A percentile compares a stretch with the other conserved stretches of the same genome.
Conservation (phyloP, 2,113 vertebrate species). For the Pipra filicauda region DNA sequence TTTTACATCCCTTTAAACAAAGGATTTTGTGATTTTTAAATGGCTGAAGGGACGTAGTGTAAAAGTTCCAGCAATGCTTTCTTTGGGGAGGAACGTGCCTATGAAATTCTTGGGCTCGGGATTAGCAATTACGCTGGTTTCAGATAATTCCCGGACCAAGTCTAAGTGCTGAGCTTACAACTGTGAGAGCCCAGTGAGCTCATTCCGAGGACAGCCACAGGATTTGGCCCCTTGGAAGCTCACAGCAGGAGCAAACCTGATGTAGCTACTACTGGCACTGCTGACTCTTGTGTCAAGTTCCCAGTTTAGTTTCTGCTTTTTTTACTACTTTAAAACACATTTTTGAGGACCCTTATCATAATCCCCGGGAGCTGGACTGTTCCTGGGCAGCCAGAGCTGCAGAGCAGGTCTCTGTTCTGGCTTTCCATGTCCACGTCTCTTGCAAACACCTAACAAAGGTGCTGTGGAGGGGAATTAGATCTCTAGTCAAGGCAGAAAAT, state of each 20-base stretch:
- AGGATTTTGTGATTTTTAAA: not conserved
- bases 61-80: not conserved
- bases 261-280: accelerated
- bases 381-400: not conserved
- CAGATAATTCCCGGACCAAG: not conserved
- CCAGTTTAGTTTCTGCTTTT: not conserved
- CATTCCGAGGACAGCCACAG: not conserved
- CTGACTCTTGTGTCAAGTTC: not conserved
- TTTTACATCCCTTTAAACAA: not conserved
- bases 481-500: not conserved
- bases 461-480: not conserved
- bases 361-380: not conserved
- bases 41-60: not conserved
- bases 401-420: not conserved
- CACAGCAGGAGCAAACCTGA: not conserved
- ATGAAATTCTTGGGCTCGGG: not conserved
- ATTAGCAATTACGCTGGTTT: not conserved
- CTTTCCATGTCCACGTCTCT: not conserved
- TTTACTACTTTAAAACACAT: not conserved
- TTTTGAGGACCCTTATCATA: not conserved
- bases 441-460: accelerated
- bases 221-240: not conserved
- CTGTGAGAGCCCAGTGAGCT: not conserved
- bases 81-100: not conserved
- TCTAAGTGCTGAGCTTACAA: not conserved